These are phyloP conservation scores for Chunga burmeisteri DNA, from an alignment of 2,113 vertebrate species.

Conservation along the genomic window DNA sequence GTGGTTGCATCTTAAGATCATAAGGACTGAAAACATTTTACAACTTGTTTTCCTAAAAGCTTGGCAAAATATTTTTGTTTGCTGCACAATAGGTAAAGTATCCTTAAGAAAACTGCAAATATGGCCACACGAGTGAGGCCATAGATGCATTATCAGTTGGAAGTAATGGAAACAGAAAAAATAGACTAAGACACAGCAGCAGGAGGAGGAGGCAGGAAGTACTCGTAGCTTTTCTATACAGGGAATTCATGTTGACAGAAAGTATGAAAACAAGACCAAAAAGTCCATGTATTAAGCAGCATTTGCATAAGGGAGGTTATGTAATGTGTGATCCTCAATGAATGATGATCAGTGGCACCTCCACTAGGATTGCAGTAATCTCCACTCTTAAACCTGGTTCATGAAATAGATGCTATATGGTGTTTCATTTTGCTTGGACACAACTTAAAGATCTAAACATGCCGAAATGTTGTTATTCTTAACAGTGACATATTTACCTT, in stretches of 20 bases:
- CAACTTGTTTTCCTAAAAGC: neutral
- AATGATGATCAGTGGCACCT: conserved; percentile 64
- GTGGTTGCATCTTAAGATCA: neutral
- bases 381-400: conserved; percentile 40
- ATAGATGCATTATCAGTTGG: neutral
- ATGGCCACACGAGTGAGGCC: neutral
- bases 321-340: conserved; percentile 37
- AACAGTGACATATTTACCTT: neutral
- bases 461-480: neutral
- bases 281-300: neutral
- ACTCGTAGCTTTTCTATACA: neutral
- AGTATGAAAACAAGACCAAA: neutral
- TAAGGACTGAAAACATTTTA: neutral
- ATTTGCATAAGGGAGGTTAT: conserved; percentile 39
- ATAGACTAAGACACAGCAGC: neutral
- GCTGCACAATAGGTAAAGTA: neutral
- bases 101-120: neutral
- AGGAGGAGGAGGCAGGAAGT: neutral
- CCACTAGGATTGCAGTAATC: conserved; percentile 48
- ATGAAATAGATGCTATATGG: neutral
- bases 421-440: neutral
- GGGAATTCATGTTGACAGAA: neutral
- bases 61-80: neutral
- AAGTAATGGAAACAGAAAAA: neutral
- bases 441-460: neutral